phyloP scores from a whole-genome alignment of 2,113 vertebrate species.

The Petroica traversi region DNA sequence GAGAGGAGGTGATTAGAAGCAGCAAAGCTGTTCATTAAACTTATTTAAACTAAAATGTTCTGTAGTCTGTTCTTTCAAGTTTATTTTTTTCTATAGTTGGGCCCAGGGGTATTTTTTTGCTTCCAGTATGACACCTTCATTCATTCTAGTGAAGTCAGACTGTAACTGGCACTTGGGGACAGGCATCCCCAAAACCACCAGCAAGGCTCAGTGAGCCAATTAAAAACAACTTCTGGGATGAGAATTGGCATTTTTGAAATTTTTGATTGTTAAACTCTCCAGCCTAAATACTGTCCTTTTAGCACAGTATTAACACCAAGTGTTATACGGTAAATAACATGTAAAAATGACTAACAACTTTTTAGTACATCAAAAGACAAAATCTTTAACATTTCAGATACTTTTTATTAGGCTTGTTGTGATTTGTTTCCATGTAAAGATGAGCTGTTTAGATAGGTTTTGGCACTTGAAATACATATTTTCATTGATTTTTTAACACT shows the following conservation, averaged over 20 bases:
- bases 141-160: not conserved
- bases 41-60: not conserved
- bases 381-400: not conserved
- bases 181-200: not conserved
- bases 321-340: not conserved
- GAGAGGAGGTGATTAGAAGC: not conserved
- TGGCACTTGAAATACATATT: not conserved
- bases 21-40: not conserved
- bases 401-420: not conserved
- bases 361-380: not conserved
- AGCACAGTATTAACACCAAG: not conserved
- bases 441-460: not conserved
- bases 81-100: not conserved
- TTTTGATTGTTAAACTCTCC: not conserved
- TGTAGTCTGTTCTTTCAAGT: not conserved
- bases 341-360: not conserved
- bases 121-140: not conserved
- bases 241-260: not conserved
- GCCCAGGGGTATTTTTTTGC: not conserved
- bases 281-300: not conserved
- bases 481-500: not conserved
- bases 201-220: not conserved
- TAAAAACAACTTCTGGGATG: not conserved
- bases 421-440: not conserved
- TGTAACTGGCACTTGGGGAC: not conserved